phyloP scores from a whole-genome alignment of 1,140 invertebrate genomes.

The Leptinotarsa undecemlineata region DNA sequence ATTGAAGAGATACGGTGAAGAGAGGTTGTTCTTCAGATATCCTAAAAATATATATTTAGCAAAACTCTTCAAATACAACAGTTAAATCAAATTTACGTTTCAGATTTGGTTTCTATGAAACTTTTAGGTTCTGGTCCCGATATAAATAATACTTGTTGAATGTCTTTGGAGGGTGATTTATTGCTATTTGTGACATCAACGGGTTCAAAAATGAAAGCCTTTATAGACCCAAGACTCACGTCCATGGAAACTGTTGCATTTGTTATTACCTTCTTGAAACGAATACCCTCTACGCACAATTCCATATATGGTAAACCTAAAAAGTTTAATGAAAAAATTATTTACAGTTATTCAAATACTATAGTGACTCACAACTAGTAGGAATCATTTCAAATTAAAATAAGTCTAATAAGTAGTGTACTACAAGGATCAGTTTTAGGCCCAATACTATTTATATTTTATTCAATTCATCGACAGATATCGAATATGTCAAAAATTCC shows the following conservation, averaged over 20 bases:
- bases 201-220: constrained; percentile 59
- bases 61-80: not conserved
- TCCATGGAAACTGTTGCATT: constrained; percentile 54
- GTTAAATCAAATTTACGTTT: not conserved
- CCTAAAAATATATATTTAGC: constrained; percentile 41
- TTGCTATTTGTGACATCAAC: constrained; percentile 26
- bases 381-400: no score
- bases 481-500: no score
- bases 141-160: constrained; percentile 61
- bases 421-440: no score
- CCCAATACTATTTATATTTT: no score
- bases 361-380: constrained; percentile 1
- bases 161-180: constrained; percentile 46
- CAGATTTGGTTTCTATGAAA: not conserved
- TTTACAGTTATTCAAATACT: not conserved
- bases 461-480: no score
- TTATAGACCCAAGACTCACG: constrained; percentile 55
- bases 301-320: constrained; percentile 60
- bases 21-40: constrained; percentile 48
- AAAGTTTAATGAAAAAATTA: constrained; percentile 27
- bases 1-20: constrained; percentile 59
- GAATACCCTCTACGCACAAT: constrained; percentile 59
- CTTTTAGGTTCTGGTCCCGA: constrained; percentile 61
- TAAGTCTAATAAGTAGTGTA: no score
- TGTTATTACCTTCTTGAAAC: constrained; percentile 56